Evolutionary conservation across 92 coral and sea anemone species (phyloP), one percentile per base, ranked within the genome.

Genomic region (Epizoanthus rinbou): DNA sequence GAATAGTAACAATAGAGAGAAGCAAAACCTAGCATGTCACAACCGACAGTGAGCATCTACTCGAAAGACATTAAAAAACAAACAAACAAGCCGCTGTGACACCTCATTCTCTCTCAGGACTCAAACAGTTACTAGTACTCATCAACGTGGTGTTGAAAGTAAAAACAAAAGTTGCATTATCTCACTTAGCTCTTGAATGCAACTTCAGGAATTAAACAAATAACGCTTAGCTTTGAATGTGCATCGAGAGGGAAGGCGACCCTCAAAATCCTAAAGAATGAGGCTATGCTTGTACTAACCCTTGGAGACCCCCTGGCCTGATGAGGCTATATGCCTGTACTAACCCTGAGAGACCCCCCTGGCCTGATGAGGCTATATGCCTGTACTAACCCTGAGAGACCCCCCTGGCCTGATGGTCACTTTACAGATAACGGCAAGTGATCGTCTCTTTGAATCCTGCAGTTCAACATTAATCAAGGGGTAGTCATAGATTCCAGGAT

Each of bases 221-320:
- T 11, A 50, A 50, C 2, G 5, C 43, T 4, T 37, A 37, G 43
- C 43, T 37, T 6, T 37, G 43, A 1, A 3, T 6, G 43, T 37
- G 43, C 5, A 37, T 37, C 6, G 43, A 37, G 54, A 50, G 50
- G 50, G 50, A 50, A 50, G 1, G 15, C 2, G 54, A 50, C 14
- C 14, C 0, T 10, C 13, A 50, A 50, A 10, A 9, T 50, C 14
- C 14, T 50, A 50, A 50, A 3, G 1, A 50, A 50, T 50, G 15
- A 50, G 15, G 54, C 16, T 13, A 50, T 50, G 54, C 54, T 50
- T 6, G 24, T 45, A 68, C 98, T 35, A 70, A 97, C 99, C 85
- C 93, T 87, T 0, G 94, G 84, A 2, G 99, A 95, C 96, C 95
- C 23, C 98, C 99, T 18, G 98, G 95, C 39, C 92, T 90, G 45